Evolutionary conservation across 1,140 invertebrate genomes (phyloP), one percentile per base, ranked within the genome.

Genomic region (Melanaphis sacchari): DNA sequence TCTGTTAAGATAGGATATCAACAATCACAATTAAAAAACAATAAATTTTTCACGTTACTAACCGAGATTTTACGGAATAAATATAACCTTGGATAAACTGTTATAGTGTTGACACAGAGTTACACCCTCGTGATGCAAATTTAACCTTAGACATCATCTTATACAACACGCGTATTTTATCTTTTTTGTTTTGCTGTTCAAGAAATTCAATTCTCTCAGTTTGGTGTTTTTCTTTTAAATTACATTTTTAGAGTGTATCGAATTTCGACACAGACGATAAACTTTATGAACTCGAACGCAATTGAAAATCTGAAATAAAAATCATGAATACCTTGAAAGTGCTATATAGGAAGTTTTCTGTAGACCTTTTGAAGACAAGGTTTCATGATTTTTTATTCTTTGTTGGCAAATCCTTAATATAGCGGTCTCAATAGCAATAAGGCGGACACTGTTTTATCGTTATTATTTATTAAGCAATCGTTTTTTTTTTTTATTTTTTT

Each of bases 201-300:
- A 41, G 82, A 84, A 85, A 85, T 85, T 43, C 84, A 85, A 85
- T 85, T 85, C 84, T 43, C 40, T 41, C 41, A 41, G 41, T 85
- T 85, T 26, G 40, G 40, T 85, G 26, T 41, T 85, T 31, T 85
- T 85, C 24, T 85, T 85, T 31, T 85, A 85, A 85, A 85, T 85
- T 85, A 85, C 84, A 85, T 85, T 85, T 85, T 85, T 85, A 85
- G 84, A 43, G 40, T 85, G 84, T 85, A 85, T 85, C 26, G 84
- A 43, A 85, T 85, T 85, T 85, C 40, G 40, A 85, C 40, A 85
- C 26, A 31, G 40, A 43, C 26, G 15, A 85, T 76, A 85, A 85
- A 85, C 40, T 85, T 85, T 85, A 41, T 85, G 40, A 41, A 85
- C 40, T 85, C 15, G 84, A 85, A 85, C 26, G 40, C 84, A 85